phyloP scores from a whole-genome alignment of 92 coral and sea anemone species.

The Phenganax subtilis region DNA sequence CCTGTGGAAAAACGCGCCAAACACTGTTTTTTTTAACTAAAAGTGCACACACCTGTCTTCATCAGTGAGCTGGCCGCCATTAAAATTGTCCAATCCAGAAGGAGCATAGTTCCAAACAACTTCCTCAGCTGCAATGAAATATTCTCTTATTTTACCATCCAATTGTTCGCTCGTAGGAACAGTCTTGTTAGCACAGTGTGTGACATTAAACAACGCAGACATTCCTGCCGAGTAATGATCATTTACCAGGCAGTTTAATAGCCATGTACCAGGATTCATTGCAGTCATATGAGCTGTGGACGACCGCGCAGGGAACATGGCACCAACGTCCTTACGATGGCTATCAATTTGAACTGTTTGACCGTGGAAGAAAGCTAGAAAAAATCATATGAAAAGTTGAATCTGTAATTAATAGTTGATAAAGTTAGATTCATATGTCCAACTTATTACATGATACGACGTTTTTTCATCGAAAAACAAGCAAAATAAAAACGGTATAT shows the following conservation, averaged over 20 bases:
- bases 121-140: constrained; percentile 85
- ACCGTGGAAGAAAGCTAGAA: constrained; percentile 78
- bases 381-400: not conserved
- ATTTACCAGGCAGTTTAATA: constrained; percentile 76
- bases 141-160: constrained; percentile 67
- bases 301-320: constrained; percentile 77
- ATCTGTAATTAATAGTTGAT: not conserved
- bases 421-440: not conserved
- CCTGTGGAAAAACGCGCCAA: not conserved
- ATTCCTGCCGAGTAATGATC: constrained; percentile 81
- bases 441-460: constrained; percentile 11
- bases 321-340: constrained; percentile 84
- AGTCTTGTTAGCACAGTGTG: constrained; percentile 51
- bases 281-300: constrained; percentile 83
- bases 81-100: constrained; percentile 63
- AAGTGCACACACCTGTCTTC: constrained; percentile 54
- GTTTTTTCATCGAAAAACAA: too few relatives aligned
- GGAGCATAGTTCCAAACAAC: constrained; percentile 84
- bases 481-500: too few relatives aligned
- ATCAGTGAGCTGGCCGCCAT: constrained; percentile 58
- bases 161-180: constrained; percentile 29
- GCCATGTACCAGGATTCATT: constrained; percentile 80
- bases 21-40: not conserved
- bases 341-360: constrained; percentile 67
- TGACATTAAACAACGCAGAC: constrained; percentile 74